Evolutionary conservation across 1,140 invertebrate genomes (phyloP), one percentile per base, ranked within the genome.

Genomic region (Aphelenchoides besseyi): DNA sequence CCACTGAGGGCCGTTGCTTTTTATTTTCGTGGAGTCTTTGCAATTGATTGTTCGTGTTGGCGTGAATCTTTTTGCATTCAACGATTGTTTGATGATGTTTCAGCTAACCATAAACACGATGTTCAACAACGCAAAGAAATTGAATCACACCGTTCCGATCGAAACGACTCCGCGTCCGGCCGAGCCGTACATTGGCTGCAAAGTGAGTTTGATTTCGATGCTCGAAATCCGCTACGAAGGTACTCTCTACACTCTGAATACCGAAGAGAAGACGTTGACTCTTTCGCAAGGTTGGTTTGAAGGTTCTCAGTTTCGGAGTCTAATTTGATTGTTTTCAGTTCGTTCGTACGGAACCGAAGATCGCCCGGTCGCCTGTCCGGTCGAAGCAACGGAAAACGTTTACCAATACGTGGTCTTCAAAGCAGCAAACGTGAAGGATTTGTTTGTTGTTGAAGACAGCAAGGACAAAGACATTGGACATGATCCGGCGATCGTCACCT

Each of bases 181-280:
- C 41, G 41, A 48, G 59, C 59, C 59, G 59, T 61, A 61, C 59
- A 61, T 61, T 36, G 59, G 59, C n/a, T 18, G 59, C 30, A 1
- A 30, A 36, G 30, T 61, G 16, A 29, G 18, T n/a, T 29, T 61
- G 2, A 61, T 61, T 29, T 61, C 59, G 26, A 61, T 18, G 59
- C 30, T 30, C 26, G 59, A 61, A n/a, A 61, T 61, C 30, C 59
- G 59, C 59, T 61, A 61, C 30, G 59, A 61, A 36, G 59, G 59
- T 18, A 61, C 59, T 36, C 59, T 61, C 59, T 61, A 18, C 30
- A 30, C 59, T n/a, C n/a, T 61, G 59, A 30, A 61, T 2, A 61
- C n/a, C 30, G n/a, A 61, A 26, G 59, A n/a, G n/a, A 18, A n/a
- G 2, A 61, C 59, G 16, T 18, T 61, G 16, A 18, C 59, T 16